Evolutionary conservation across 2,888 invertebrate species (phyloP), one percentile per base, ranked within the genome.

Genomic region (Diarsia dahlii): DNA sequence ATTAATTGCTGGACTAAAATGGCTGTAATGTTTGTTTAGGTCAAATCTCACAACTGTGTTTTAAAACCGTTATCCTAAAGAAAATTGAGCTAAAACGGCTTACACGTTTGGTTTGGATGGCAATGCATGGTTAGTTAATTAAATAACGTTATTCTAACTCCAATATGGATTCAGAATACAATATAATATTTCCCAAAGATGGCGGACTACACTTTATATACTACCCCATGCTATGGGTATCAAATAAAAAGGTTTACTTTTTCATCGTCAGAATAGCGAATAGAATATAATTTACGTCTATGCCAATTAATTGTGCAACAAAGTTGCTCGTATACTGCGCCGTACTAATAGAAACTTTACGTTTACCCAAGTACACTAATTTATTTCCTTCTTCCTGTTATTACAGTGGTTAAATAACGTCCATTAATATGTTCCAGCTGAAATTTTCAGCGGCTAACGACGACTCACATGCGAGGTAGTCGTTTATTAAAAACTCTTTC

Each of bases 401-500:
- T 83, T 74, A 68, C 34, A 6, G 23, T 20, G 23, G 60, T 52
- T 50, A 60, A 48, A 72, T 56, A 62, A 18, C 39, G 23, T 64
- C 52, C 66, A 80, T 75, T 80, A 82, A 70, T 64, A 84, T 72
- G 63, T 82, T 80, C 13, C 34, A 39, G 45, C 39, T 71, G 67
- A 71, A 71, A 69, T 70, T 74, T 81, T 69, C 64, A 68, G 46
- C 46, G 18, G 66, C 12, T 84, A 84, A 80, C 67, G 81, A 84
- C 3, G 34, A 1, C 6, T 28, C 70, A 46, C 82, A 84, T 80
- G 82, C 82, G 6, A 82, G 15, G 12, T 3, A 20, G 62, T 80
- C 80, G 66, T 82, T 72, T 83, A 79, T 67, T 83, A 68, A 79
- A 71, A 82, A 74, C 34, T 72, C 23, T 71, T 79, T 48, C 18